Base-by-base conservation (phyloP, 2,888 invertebrate species). In the Xylota sylvarum region DNA sequence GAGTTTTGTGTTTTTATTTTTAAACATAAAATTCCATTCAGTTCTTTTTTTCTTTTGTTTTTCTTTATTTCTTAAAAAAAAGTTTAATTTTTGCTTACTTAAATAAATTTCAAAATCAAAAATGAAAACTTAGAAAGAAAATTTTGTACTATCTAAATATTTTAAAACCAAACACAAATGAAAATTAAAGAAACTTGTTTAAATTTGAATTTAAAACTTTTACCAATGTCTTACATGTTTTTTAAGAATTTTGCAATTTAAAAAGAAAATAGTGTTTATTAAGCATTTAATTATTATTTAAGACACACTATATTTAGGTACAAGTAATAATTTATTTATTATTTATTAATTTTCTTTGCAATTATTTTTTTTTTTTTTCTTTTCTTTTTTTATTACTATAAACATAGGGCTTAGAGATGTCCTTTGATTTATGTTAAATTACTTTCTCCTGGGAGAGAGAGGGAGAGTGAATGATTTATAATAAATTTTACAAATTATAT, bases 271-370 rank as follows among this genome's bases (percentile, higher is more conserved):
- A 14, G 17, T 70, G 9, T 60, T 32, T 65, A 10, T 46, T 81
- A 64, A 83, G 77, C 78, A 72, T 78, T 79, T 72, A 37, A 85
- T 77, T 82, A 86, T 73, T 73, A 86, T 86, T 77, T 86, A 86
- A 86, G 86, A 86, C 86, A 86, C 86, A 78, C 86, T 78, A 86
- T 82, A 82, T 86, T 86, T 78, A 86, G 86, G 86, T 86, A 82
- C 86, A 86, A 86, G 82, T 82, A 78, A 82, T 86, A 86, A 78
- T 58, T 50, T 48, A 84, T 80, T 56, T 65, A 69, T 78, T 60
- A 30, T n/a, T 80, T 76, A 37, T 69, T 67, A 62, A 64, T 70
- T 52, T 56, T 60, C 30, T 60, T 65, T 69, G 23, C 5, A 14
- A 6, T 30, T 12, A 46, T 9, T 43, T 78, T 60, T 6, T 12